Evolutionary conservation across 2,888 invertebrate species (phyloP).

Genomic region (Idaea dimidiata): DNA sequence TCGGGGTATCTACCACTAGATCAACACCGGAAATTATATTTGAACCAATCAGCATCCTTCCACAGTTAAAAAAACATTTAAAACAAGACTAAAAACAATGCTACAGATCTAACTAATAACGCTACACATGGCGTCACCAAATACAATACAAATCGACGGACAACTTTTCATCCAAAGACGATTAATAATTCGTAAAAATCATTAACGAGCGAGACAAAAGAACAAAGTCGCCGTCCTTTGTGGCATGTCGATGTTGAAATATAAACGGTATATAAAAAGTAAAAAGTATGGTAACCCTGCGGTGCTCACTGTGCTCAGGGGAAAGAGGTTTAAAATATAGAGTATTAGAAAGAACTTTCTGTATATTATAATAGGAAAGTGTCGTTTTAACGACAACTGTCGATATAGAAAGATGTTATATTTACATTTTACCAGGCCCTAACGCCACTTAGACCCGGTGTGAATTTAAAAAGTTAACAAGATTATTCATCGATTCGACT

Average conservation of each 20-base stretch:
- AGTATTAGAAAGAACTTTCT: not conserved
- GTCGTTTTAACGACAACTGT: no score
- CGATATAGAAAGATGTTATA: no score
- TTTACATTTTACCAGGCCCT: no score
- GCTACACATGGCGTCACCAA: slow-evolving; percentile 14
- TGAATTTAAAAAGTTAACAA: no score
- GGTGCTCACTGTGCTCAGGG: slow-evolving; percentile 32
- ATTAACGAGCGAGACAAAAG: slow-evolving; percentile 76
- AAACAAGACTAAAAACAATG: no score
- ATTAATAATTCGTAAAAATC: slow-evolving; percentile 80
- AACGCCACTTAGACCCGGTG: no score
- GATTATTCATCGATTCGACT: no score
- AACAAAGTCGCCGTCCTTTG: slow-evolving; percentile 78
- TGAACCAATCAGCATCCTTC: no score
- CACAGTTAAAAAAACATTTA: no score
- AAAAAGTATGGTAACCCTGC: slow-evolving; percentile 57
- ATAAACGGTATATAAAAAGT: slow-evolving; percentile 43
- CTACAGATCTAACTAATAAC: not conserved
- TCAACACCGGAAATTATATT: no score
- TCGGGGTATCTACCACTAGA: no score
- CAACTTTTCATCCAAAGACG: slow-evolving; percentile 73
- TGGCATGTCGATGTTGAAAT: slow-evolving; percentile 52
- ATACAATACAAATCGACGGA: slow-evolving; percentile 37
- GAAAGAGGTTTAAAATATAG: not conserved
- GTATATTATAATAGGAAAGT: no score